Conservation (phyloP, 2,888 invertebrate genomes). For the Drosophila setosimentum region DNA sequence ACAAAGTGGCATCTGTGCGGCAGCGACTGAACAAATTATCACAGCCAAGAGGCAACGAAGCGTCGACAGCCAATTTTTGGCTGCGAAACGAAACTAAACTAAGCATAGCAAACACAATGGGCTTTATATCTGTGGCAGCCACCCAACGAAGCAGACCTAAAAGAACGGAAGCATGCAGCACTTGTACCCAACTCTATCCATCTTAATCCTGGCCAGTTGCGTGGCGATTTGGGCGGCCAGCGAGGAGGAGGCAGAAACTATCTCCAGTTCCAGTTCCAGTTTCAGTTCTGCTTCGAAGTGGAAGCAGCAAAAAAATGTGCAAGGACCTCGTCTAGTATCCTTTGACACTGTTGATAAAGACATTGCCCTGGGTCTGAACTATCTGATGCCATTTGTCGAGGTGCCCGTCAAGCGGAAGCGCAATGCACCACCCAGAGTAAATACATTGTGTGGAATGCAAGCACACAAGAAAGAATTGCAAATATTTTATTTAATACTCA, state of each 20-base stretch:
- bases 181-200: conserved; percentile 13
- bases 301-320: conserved; percentile 15
- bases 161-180: conserved; percentile 52
- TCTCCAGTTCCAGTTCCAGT: neutral
- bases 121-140: conserved; percentile 48
- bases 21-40: conserved; percentile 50
- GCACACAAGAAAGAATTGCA: neutral
- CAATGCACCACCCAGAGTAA: conserved; percentile 61
- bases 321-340: conserved; percentile 56
- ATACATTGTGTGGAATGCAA: neutral
- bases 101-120: conserved; percentile 12
- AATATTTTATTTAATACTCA: neutral
- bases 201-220: conserved; percentile 42
- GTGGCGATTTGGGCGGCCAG: conserved; percentile 44
- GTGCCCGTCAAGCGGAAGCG: conserved; percentile 72
- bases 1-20: conserved; percentile 37
- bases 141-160: conserved; percentile 27
- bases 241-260: conserved; percentile 12
- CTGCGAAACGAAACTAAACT: conserved; percentile 30
- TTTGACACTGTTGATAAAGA: conserved; percentile 73
- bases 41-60: conserved; percentile 60
- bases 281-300: conserved; percentile 10
- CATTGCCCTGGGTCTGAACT: conserved; percentile 74
- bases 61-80: conserved; percentile 34
- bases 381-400: conserved; percentile 75